A percentile compares a stretch with the other conserved stretches of the same genome.
These are phyloP conservation scores for Sorex maritimensis DNA, from an alignment of 2,797 vertebrate species.

Conservation along the genomic window DNA sequence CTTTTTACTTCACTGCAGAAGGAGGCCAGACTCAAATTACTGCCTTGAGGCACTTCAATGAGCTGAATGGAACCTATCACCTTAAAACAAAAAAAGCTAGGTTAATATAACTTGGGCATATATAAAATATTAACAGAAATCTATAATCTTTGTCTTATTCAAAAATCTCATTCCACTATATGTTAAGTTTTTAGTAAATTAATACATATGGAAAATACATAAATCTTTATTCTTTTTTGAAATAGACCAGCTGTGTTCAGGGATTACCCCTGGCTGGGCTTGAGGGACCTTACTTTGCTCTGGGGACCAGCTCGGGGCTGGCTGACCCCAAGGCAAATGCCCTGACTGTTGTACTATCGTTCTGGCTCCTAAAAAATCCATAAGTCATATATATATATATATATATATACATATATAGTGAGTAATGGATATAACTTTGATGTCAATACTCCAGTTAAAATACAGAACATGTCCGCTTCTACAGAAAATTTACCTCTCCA, in stretches of 20 bases:
- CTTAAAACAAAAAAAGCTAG: conserved; percentile 81
- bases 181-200: background rate
- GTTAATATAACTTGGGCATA: conserved; percentile 32
- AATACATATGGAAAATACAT: background rate
- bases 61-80: conserved; percentile 82
- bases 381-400: background rate
- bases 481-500: background rate
- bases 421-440: background rate
- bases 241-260: too few species aligned
- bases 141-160: background rate
- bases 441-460: conserved; percentile 9
- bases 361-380: background rate
- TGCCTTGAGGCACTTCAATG: conserved; percentile 84
- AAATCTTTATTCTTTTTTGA: background rate
- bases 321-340: background rate
- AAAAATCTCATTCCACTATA: conserved; percentile 3
- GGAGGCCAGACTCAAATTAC: conserved; percentile 75
- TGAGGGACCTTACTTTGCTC: background rate
- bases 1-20: conserved; percentile 87
- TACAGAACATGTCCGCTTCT: background rate
- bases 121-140: background rate
- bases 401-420: background rate
- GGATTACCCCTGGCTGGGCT: too few species aligned
- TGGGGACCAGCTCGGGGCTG: too few species aligned
- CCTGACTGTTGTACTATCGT: background rate